Base-by-base conservation (phyloP, 2,888 invertebrate species). In the Orchesellides sinensis region DNA sequence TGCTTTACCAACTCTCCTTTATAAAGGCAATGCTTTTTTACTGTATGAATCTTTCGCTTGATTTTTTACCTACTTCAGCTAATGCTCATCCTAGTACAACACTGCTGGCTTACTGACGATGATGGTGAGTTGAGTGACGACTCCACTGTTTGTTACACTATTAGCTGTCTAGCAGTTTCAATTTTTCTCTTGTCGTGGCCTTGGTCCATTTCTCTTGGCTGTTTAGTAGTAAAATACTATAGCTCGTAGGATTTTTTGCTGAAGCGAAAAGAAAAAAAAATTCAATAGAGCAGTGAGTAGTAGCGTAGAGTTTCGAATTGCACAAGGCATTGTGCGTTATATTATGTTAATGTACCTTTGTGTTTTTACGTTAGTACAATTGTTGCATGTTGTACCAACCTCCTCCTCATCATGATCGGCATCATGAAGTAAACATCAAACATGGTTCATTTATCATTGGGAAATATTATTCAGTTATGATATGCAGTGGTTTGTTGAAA, bases 171-270 rank as follows among this genome's bases (percentile, higher is more conserved):
- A 68, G 66, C 63, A 45, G 65, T 70, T 79, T 72, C 59, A 63
- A 40, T n/a, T n/a, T 69, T 63, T 78, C 66, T 70, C 14, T 74
- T 54, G 32, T 77, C 63, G 69, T 84, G 85, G 83, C 85, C 85
- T 85, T 85, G 85, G 85, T 85, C 85, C 81, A 83, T 81, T 85
- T 85, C 75, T 81, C 52, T 79, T 70, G 68, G 70, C 65, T 21
- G 52, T 65, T 23, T 40, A 79, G 56, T 35, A 70, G 72, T 72
- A 78, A 69, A 78, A 77, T 35, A 56, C 19, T n/a, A 52, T n/a
- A n/a, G n/a, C n/a, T n/a, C n/a, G n/a, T n/a, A n/a, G n/a, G n/a
- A n/a, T n/a, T 59, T 79, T 79, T 79, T 52, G 69, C 79, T 66
- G 8, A 21, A 61, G 25, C 45, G 25, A 35, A 27, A 59, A 70